These are phyloP conservation scores for Vesta saturnalis DNA, from an alignment of 2,888 invertebrate species.

Conservation along the genomic window DNA sequence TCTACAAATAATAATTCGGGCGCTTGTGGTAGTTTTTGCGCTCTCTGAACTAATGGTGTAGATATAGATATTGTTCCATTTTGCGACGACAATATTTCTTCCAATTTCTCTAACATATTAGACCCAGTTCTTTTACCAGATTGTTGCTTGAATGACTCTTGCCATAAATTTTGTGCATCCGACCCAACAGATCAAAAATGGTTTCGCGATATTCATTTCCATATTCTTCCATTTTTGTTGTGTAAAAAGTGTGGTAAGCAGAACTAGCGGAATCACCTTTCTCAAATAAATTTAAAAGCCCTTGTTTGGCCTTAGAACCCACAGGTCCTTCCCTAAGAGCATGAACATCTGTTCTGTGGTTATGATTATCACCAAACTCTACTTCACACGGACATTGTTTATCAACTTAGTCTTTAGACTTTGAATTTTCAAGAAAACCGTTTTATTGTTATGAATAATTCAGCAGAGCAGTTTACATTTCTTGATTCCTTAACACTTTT, in stretches of 20 bases:
- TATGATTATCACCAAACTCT: not conserved
- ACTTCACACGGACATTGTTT: too few relatives aligned
- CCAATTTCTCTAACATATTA: not conserved
- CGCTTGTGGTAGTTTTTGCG: too few relatives aligned
- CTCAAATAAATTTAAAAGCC: not conserved
- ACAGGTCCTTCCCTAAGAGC: not conserved
- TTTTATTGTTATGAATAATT: too few relatives aligned
- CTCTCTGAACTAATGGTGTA: not conserved
- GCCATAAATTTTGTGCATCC: not conserved
- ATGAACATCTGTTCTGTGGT: not conserved
- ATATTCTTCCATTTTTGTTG: too few relatives aligned
- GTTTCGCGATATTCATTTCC: not conserved
- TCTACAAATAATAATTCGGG: not conserved
- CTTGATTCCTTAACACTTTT: too few relatives aligned
- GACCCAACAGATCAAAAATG: not conserved
- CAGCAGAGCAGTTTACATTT: too few relatives aligned
- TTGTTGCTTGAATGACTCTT: too few relatives aligned
- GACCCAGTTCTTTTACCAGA: not conserved
- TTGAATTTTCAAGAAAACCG: too few relatives aligned
- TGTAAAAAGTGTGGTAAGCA: too few relatives aligned
- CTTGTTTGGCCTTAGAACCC: not conserved
- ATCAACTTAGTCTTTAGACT: too few relatives aligned
- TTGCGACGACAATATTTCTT: not conserved
- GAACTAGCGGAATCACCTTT: not conserved
- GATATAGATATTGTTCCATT: not conserved